Conservation (phyloP, 2,113 vertebrate genomes). For the Phrynosoma blainvillii region DNA sequence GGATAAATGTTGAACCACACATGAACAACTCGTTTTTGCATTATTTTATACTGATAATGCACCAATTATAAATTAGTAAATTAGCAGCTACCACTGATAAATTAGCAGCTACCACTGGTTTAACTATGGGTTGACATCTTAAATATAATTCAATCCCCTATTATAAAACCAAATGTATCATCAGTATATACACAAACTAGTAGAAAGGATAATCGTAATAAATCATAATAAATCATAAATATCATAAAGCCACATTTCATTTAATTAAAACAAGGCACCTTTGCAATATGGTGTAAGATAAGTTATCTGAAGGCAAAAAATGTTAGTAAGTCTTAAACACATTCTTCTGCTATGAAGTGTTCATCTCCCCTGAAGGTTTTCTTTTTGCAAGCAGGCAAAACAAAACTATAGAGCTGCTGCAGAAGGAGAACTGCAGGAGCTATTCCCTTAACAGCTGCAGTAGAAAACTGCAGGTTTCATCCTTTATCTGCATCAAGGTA, state of each 20-base stretch:
- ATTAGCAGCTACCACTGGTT: not conserved
- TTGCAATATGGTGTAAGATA: not conserved
- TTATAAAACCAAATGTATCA: not conserved
- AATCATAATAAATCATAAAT: no score
- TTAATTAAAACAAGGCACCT: not conserved
- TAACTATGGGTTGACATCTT: not conserved
- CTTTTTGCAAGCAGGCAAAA: slow-evolving; percentile 37
- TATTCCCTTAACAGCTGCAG: slow-evolving; percentile 49
- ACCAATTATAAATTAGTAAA: not conserved
- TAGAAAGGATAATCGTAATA: not conserved
- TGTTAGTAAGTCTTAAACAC: not conserved
- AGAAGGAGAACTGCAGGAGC: slow-evolving; percentile 34
- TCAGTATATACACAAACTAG: not conserved
- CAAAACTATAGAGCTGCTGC: slow-evolving; percentile 32
- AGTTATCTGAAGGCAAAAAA: not conserved
- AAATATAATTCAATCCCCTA: not conserved
- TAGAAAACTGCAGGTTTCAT: slow-evolving; percentile 60
- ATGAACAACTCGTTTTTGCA: not conserved
- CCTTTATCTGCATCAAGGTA: slow-evolving; percentile 53
- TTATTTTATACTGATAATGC: not conserved
- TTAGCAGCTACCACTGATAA: not conserved
- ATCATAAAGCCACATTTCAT: slow-evolving; percentile 5
- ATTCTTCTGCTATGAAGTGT: not conserved
- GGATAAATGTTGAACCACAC: not conserved
- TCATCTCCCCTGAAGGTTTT: slow-evolving; percentile 43